These are phyloP conservation scores for Zophobas morio DNA, from an alignment of 1,140 invertebrate species.

Conservation along the genomic window DNA sequence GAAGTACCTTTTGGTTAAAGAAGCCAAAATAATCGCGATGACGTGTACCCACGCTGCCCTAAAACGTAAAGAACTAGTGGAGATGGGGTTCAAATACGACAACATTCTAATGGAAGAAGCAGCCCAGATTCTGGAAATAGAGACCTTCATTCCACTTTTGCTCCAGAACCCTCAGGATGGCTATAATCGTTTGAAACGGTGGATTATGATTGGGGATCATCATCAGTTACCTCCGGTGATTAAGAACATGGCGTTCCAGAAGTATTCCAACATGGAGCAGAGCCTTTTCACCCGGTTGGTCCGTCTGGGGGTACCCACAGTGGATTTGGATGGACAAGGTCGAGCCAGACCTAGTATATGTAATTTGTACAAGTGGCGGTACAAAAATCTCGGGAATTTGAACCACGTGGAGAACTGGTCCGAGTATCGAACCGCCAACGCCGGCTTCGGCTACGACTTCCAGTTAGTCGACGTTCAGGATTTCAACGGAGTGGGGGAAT, in stretches of 20 bases:
- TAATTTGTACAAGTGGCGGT: constrained; percentile 97
- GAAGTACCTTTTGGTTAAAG: constrained; percentile 97
- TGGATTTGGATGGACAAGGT: constrained; percentile 98
- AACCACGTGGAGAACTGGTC: constrained; percentile 85
- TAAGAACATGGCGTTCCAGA: constrained; percentile 99
- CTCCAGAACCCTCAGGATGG: constrained; percentile 98
- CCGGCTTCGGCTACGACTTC: constrained; percentile 94
- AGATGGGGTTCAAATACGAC: constrained; percentile 97
- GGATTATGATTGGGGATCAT: constrained; percentile 99
- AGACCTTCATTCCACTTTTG: constrained; percentile 98
- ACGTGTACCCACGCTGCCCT: constrained; percentile 99
- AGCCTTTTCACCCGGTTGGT: constrained; percentile 98
- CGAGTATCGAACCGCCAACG: constrained; percentile 92
- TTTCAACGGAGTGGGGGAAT: constrained; percentile 97
- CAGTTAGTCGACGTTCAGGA: constrained; percentile 98
- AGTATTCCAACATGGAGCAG: constrained; percentile 99
- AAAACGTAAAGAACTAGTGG: constrained; percentile 95
- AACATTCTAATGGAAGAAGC: constrained; percentile 99
- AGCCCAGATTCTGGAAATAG: constrained; percentile 99
- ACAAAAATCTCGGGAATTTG: constrained; percentile 95
- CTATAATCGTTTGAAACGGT: constrained; percentile 95
- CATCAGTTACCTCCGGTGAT: constrained; percentile 99
- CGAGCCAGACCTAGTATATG: constrained; percentile 94
- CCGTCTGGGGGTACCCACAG: constrained; percentile 94
- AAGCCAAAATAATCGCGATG: constrained; percentile 99